Conservation (phyloP, 2,113 vertebrate species). For the Oophaga pumilio region DNA sequence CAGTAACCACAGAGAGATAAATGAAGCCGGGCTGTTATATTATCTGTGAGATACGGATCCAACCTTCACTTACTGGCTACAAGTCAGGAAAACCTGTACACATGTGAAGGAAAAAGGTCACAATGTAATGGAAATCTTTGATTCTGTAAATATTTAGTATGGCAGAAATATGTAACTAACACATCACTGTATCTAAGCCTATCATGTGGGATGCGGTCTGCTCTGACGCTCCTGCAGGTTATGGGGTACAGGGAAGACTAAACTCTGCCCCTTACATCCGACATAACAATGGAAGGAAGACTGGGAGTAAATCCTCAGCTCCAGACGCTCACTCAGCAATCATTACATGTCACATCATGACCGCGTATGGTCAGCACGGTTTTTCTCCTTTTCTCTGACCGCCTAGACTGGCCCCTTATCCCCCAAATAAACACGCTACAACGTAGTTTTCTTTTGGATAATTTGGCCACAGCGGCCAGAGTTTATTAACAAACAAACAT, state of each 20-base stretch:
- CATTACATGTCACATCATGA: too few relatives aligned
- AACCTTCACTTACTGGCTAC: slow-evolving; percentile 10
- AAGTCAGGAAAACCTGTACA: background rate
- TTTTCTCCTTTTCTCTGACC: too few relatives aligned
- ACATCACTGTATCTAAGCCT: background rate
- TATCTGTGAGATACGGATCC: background rate
- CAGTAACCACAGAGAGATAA: slow-evolving; percentile 1
- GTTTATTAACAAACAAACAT: too few relatives aligned
- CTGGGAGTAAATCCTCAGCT: background rate
- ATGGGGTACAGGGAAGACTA: too few relatives aligned
- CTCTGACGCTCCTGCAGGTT: background rate
- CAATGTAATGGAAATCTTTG: background rate
- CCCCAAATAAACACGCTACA: too few relatives aligned
- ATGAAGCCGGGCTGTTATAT: background rate
- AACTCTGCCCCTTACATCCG: background rate
- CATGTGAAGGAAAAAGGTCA: background rate
- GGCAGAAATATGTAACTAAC: background rate
- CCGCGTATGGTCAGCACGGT: too few relatives aligned
- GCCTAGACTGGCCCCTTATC: too few relatives aligned
- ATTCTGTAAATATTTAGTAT: background rate
- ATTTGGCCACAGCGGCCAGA: too few relatives aligned
- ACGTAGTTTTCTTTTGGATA: too few relatives aligned
- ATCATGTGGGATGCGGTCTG: background rate
- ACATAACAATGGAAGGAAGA: background rate
- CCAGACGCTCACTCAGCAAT: background rate